Base-by-base conservation (phyloP, 2,113 vertebrate genomes). In the Pholis gunnellus region DNA sequence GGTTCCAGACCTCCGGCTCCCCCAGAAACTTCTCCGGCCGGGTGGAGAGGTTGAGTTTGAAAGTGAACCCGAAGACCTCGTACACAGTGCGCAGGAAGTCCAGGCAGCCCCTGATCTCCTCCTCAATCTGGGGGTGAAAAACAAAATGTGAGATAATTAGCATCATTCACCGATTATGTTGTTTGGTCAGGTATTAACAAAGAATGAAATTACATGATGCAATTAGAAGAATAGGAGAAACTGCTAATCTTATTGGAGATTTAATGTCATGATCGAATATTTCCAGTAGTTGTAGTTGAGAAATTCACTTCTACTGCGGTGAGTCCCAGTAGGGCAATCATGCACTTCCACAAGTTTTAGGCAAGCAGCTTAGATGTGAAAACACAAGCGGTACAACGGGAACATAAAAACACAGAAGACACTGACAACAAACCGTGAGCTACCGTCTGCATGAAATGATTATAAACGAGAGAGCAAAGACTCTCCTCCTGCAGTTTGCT, bases 11-110 rank as follows among this genome's bases (percentile, higher is more conserved):
- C 85, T 95, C 95, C 64, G 95, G 88, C 40, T 99, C 98, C 72
- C 98, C 98, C 69, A 99, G 95, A 85, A 96, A 99, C 87, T 99
- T 99, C 92, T 99, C 98, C 9, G 98, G 98, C 71, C 98, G 95
- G 64, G 98, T 99, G 77, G 98, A 99, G 63, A 99, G 97, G 92
- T 99, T 97, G 79, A 99, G 94, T 94, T 99, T 99, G 92, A 99
- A 99, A 1, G 96, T 97, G 95, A 99, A 99, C 87, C 98, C 98
- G 78, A 99, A 99, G 68, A 97, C 95, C 1, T 91, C 90, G 65
- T 99, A 99, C 10, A 99, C 97, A 0, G 97, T 82, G n/a, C 96
- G 96, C 67, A 99, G 93, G 92, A 99, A 99, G 85, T 98, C 94
- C 92, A 99, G 95, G 73, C 98, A 99, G 79, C 96, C 96, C 90